Evolutionary conservation across 2,888 invertebrate genomes (phyloP), one percentile per base, ranked within the genome.

Genomic region (Chalcosyrphus nemorum): DNA sequence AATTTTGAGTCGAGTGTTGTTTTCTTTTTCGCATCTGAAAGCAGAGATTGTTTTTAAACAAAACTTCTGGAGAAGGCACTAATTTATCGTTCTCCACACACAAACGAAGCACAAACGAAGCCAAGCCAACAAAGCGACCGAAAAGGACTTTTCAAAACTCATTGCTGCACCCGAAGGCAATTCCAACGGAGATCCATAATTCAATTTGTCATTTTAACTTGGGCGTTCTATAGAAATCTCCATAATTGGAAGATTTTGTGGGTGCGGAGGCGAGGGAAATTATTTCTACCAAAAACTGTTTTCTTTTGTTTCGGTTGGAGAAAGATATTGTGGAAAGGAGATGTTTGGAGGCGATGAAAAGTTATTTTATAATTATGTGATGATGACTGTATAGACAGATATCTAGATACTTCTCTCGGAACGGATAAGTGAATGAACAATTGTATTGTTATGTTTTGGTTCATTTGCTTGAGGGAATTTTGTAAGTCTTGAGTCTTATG

Each of bases 181-280:
- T 38, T 59, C 45, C 29, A 19, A 24, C 2, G 21, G 17, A 38
- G 45, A 66, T 65, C 35, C 24, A 54, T 82, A 66, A 82, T 72
- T 82, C 65, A 82, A 82, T 82, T 81, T 66, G 81, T 81, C 71
- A 52, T 66, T 54, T 38, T 17, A n/a, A 32, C 50, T 45, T 56
- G 15, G 27, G 43, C 45, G 29, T 50, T 38, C 50, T 38, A 66
- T n/a, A 54, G 27, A 54, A 61, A 19, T 56, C 65, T 43, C 2
- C 35, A 65, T 76, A 80, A 72, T 76, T 81, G 65, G 38, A 52
- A 35, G n/a, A 71, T 43, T 71, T 75, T 59, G 11, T 56, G 11
- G 56, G n/a, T n/a, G n/a, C n/a, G n/a, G n/a, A n/a, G n/a, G n/a
- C n/a, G n/a, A 19, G 15, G 66, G 13, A 21, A 54, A 72, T 65